Evolutionary conservation across 1,140 invertebrate genomes (phyloP).

Genomic region (Acyrthosiphon pisum): DNA sequence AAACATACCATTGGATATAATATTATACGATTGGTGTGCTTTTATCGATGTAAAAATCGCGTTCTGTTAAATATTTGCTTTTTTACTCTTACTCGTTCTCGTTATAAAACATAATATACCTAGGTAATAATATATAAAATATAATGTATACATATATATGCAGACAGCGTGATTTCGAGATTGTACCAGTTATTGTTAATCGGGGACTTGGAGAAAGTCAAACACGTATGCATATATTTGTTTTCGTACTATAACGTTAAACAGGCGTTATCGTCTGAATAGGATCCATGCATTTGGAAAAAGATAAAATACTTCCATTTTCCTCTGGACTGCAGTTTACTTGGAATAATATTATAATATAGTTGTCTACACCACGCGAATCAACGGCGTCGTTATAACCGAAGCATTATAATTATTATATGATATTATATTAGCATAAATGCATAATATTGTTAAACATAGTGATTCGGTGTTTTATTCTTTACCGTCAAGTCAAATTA

Average conservation of each 20-base stretch:
- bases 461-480: background rate
- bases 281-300: constrained; percentile 1
- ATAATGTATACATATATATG: background rate
- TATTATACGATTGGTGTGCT: background rate
- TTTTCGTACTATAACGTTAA: constrained; percentile 16
- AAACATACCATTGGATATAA: background rate
- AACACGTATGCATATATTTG: background rate
- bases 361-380: background rate
- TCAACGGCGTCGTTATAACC: no score
- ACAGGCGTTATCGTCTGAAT: background rate
- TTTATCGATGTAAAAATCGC: background rate
- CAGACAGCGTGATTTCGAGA: constrained; percentile 21
- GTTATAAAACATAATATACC: background rate
- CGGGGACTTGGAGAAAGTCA: constrained; percentile 47
- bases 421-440: background rate
- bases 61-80: background rate
- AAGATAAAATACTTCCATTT: constrained; percentile 2
- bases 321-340: background rate
- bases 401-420: no score
- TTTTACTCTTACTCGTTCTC: constrained; percentile 10
- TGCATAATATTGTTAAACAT: background rate
- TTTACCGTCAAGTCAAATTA: background rate
- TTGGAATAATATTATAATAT: background rate
- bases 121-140: background rate
- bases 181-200: constrained; percentile 27